phyloP scores from a whole-genome alignment of 1,140 invertebrate species.

The Nasonia longicornis region DNA sequence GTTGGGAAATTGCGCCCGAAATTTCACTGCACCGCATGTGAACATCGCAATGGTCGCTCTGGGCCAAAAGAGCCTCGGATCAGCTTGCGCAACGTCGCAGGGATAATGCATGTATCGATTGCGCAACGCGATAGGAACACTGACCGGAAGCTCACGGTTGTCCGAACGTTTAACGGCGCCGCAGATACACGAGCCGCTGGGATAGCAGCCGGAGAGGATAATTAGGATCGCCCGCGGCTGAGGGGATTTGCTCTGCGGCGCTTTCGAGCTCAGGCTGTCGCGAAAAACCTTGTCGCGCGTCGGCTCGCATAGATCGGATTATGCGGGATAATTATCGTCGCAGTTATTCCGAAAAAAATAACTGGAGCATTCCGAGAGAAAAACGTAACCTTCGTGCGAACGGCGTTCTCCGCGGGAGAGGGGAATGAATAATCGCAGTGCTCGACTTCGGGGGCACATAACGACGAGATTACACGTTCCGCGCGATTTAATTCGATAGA shows the following conservation, averaged over 20 bases:
- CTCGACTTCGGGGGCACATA: neutral
- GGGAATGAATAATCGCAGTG: neutral
- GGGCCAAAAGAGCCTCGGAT: neutral
- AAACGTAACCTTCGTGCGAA: constrained; percentile 20
- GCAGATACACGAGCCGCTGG: neutral
- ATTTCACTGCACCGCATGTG: constrained; percentile 17
- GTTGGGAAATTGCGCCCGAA: neutral
- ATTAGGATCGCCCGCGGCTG: neutral
- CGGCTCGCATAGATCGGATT: too few relatives aligned
- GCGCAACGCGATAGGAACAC: neutral
- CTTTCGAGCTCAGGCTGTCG: too few relatives aligned
- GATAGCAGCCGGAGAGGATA: neutral
- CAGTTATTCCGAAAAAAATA: neutral
- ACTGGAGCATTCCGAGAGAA: neutral
- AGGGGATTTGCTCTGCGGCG: too few relatives aligned
- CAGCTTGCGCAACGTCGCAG: constrained; percentile 5
- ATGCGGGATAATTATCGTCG: neutral
- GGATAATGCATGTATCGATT: constrained; percentile 21
- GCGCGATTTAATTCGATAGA: constrained; percentile 17
- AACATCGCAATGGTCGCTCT: neutral
- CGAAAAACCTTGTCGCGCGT: too few relatives aligned
- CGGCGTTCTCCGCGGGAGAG: neutral
- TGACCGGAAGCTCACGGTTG: constrained; percentile 21
- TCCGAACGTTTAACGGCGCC: neutral
- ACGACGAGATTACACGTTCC: constrained; percentile 20